A percentile compares a stretch with the other conserved stretches of the same genome.
These are phyloP conservation scores for Lates japonicus DNA, from an alignment of 2,797 vertebrate genomes.

Conservation along the genomic window DNA sequence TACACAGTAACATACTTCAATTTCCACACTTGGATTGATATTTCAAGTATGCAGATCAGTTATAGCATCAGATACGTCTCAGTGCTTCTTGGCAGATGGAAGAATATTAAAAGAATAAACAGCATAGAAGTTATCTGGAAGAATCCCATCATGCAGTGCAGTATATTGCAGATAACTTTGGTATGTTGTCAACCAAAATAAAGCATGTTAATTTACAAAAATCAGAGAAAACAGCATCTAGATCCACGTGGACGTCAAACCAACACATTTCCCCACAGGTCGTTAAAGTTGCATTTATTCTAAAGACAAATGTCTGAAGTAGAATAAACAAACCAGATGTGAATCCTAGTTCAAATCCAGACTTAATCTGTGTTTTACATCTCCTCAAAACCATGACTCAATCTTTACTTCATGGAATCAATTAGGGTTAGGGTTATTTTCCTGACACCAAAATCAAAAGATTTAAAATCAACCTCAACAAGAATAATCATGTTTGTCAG, in stretches of 20 bases:
- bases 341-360: background rate
- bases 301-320: background rate
- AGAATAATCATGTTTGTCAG: no score
- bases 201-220: conserved; percentile 63
- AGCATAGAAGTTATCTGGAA: conserved; percentile 75
- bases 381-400: background rate
- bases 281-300: background rate
- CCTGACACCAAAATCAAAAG: background rate
- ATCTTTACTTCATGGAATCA: background rate
- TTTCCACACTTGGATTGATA: conserved; percentile 64
- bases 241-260: background rate
- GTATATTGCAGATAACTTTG: conserved; percentile 84
- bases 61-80: conserved; percentile 71
- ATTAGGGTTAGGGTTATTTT: background rate
- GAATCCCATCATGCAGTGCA: conserved; percentile 83
- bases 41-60: conserved; percentile 73
- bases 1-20: conserved; percentile 55
- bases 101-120: conserved; percentile 72
- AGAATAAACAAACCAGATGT: background rate
- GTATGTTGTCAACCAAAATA: conserved; percentile 71
- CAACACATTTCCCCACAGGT: background rate
- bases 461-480: background rate
- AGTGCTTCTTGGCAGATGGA: conserved; percentile 74
- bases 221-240: conserved; percentile 63
- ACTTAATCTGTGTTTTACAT: background rate